These are phyloP conservation scores for Metellina segmentata DNA, from an alignment of 2,888 invertebrate species.

Conservation along the genomic window DNA sequence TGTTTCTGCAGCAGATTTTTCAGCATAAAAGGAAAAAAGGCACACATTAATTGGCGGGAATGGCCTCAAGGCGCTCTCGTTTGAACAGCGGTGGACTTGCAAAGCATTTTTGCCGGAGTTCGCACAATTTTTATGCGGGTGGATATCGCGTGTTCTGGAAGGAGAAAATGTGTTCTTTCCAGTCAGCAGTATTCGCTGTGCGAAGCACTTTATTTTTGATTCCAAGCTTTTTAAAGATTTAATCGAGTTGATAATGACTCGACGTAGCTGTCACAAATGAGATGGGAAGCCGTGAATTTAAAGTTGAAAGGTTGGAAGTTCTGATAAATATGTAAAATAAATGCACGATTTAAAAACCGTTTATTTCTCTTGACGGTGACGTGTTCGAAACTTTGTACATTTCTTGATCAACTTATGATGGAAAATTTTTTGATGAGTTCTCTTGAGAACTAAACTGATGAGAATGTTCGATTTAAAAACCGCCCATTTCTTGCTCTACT, in stretches of 20 bases:
- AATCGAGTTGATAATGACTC: not conserved
- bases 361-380: too few relatives aligned
- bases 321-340: too few relatives aligned
- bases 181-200: not conserved
- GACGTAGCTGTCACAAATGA: not conserved
- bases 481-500: too few relatives aligned
- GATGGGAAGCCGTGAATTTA: not conserved
- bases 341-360: too few relatives aligned
- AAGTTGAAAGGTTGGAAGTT: too few relatives aligned
- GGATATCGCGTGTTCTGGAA: not conserved
- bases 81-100: conserved; percentile 3
- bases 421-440: too few relatives aligned
- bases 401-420: too few relatives aligned
- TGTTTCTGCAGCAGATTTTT: conserved; percentile 11
- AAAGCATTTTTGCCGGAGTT: conserved; percentile 32
- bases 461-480: too few relatives aligned
- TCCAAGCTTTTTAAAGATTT: not conserved
- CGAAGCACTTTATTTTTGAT: not conserved
- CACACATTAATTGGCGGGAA: conserved; percentile 12
- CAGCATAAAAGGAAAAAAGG: conserved; percentile 7
- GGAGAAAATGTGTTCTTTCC: not conserved
- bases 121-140: not conserved
- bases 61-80: not conserved
- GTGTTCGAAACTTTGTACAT: too few relatives aligned
- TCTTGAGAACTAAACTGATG: too few relatives aligned